Evolutionary conservation across 2,797 vertebrate species (phyloP).

Genomic region (Fistularia commersonii): DNA sequence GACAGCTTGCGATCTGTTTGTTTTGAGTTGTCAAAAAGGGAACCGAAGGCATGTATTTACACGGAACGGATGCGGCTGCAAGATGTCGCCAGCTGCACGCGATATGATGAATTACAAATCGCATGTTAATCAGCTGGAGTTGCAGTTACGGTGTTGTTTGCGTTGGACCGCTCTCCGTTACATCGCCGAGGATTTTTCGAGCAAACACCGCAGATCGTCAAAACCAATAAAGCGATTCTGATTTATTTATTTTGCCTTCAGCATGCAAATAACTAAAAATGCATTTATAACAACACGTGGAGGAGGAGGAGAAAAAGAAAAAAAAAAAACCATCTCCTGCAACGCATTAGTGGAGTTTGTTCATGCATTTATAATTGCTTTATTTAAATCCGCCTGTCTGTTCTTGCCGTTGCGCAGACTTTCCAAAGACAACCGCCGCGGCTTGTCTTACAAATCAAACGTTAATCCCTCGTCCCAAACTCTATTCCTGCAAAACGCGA

Average conservation of each 20-base stretch:
- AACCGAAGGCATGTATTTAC: constrained; percentile 71
- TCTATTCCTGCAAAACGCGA: background rate
- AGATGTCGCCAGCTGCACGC: constrained; percentile 71
- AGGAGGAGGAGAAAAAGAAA: background rate
- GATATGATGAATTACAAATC: constrained; percentile 75
- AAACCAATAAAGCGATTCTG: constrained; percentile 15
- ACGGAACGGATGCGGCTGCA: constrained; percentile 65
- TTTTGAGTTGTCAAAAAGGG: constrained; percentile 68
- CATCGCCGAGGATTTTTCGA: constrained; percentile 52
- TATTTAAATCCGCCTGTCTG: constrained; percentile 33
- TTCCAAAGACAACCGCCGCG: constrained; percentile 8
- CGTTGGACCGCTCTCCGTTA: constrained; percentile 47
- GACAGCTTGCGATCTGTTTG: constrained; percentile 72
- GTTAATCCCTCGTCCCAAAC: constrained; percentile 35
- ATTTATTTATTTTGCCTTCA: constrained; percentile 9
- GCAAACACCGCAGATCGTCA: constrained; percentile 22
- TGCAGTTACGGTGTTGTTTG: constrained; percentile 70
- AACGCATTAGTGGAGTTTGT: constrained; percentile 45
- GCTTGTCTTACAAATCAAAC: constrained; percentile 27
- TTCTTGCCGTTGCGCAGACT: constrained; percentile 17
- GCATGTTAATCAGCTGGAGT: constrained; percentile 74
- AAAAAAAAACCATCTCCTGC: constrained; percentile 28
- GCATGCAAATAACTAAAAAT: constrained; percentile 45
- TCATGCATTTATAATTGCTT: constrained; percentile 59
- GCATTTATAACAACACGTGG: constrained; percentile 33